Percentiles rank a stretch among this genome's conserved stretches.
Evolutionary conservation across 2,888 invertebrate species (phyloP).

Genomic region (Sabellastarte sp.): DNA sequence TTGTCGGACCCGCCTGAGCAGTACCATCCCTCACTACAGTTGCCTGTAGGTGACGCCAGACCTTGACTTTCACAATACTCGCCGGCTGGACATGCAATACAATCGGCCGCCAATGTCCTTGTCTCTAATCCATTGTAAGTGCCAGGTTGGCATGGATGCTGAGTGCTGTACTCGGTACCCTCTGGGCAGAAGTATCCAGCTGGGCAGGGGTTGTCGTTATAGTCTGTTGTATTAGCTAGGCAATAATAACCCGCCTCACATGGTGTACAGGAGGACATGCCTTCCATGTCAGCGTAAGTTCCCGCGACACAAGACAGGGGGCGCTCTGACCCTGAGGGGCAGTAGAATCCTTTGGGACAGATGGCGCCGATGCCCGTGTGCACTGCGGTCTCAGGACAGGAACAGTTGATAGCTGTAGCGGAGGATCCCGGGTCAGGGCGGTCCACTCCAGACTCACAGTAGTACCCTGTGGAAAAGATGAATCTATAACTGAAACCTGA

Average conservation of each 20-base stretch:
- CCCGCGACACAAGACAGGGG: slow-evolving; percentile 45
- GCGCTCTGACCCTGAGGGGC: slow-evolving; percentile 39
- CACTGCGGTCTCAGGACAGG: slow-evolving; percentile 45
- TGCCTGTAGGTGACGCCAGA: slow-evolving; percentile 38
- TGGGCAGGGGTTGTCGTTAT: slow-evolving; percentile 46
- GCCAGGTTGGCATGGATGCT: slow-evolving; percentile 41
- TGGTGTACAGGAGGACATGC: slow-evolving; percentile 42
- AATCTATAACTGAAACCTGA: background rate
- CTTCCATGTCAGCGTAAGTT: slow-evolving; percentile 42
- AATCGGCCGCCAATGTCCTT: background rate
- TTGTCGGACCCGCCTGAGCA: slow-evolving; percentile 41
- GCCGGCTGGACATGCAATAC: slow-evolving; percentile 36
- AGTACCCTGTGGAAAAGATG: slow-evolving; percentile 39
- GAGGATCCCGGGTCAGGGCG: slow-evolving; percentile 41
- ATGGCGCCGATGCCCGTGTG: slow-evolving; percentile 38
- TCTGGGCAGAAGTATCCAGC: slow-evolving; percentile 49
- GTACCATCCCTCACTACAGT: slow-evolving; percentile 34
- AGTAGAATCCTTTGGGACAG: slow-evolving; percentile 46
- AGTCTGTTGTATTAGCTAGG: slow-evolving; percentile 33
- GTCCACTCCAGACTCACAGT: slow-evolving; percentile 51
- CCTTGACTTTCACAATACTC: slow-evolving; percentile 44
- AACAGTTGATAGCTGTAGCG: slow-evolving; percentile 45
- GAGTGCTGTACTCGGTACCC: slow-evolving; percentile 41
- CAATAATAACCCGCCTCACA: slow-evolving; percentile 52
- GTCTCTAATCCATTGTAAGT: too few species aligned